Base-by-base conservation (phyloP, 2,113 vertebrate species). In the Apeltes quadracus region DNA sequence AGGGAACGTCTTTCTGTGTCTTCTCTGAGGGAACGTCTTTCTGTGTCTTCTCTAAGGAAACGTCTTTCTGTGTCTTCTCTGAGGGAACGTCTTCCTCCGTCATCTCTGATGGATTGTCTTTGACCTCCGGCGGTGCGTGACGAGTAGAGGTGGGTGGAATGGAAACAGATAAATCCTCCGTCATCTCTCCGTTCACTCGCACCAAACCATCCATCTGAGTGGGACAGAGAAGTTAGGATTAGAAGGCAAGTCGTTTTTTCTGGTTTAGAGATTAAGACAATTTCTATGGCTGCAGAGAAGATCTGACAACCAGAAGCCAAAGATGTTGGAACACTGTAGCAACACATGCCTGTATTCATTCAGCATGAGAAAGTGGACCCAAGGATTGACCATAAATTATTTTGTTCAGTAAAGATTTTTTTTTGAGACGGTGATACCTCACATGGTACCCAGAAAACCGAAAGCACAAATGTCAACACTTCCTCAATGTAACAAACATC, bases 181-280 rank as follows among this genome's bases (percentile, higher is more conserved):
- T 10, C 53, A 23, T 36, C 7, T 90, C 92, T 84, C 96, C 96
- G 18, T 97, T 98, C 79, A 96, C 54, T 59, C 93, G 95, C 88
- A 95, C 88, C 84, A 95, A 93, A 63, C 95, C 95, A 59, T 97
- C 96, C 88, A 93, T 93, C 96, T 99, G 69, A 74, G 54, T 46
- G 87, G 44, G 50, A 88, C 16, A 79, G 1, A 70, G 4, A 67
- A 34, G n/a, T 57, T 20, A 67, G n/a, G 18, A 27, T 65, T 48
- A 20, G 10, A 53, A 22, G 1, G 27, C n/a, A 12, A 32, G 22
- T 25, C n/a, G 3, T 22, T 43, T 12, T 56, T n/a, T 58, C 23
- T 27, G 38, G 14, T 43, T 48, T 18, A n/a, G 5, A 25, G 2
- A 59, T 8, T 39, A 4, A 44, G 22, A 59, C 8, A 50, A 9